These are phyloP conservation scores for Bombyx mori DNA, from an alignment of 1,140 invertebrate species.

Conservation along the genomic window DNA sequence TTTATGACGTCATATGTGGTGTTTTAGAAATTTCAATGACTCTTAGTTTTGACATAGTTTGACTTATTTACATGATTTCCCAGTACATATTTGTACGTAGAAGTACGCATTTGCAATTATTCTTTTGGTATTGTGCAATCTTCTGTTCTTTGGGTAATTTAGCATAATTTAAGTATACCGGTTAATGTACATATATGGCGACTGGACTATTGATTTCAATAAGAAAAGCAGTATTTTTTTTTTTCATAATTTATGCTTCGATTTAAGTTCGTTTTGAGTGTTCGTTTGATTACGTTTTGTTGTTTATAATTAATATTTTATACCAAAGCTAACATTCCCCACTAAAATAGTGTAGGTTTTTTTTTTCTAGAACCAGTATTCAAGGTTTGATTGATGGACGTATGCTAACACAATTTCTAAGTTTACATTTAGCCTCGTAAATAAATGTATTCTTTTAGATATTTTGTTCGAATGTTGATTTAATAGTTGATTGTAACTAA, in stretches of 20 bases:
- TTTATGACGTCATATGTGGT: too few relatives aligned
- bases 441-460: slow-evolving; percentile 63
- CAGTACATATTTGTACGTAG: too few relatives aligned
- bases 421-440: slow-evolving; percentile 59
- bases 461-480: slow-evolving; percentile 61
- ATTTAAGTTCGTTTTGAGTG: slow-evolving; percentile 57
- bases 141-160: not conserved
- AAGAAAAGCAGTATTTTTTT: slow-evolving; percentile 63
- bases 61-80: too few relatives aligned
- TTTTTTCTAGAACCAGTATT: slow-evolving; percentile 57
- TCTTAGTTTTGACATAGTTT: too few relatives aligned
- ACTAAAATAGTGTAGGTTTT: slow-evolving; percentile 62
- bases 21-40: too few relatives aligned
- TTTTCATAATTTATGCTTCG: slow-evolving; percentile 65
- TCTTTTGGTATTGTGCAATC: slow-evolving; percentile 26
- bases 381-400: slow-evolving; percentile 35
- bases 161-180: slow-evolving; percentile 32
- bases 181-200: slow-evolving; percentile 60
- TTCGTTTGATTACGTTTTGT: slow-evolving; percentile 65
- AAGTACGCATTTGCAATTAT: too few relatives aligned
- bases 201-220: slow-evolving; percentile 45
- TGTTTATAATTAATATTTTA: slow-evolving; percentile 70
- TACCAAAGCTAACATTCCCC: slow-evolving; percentile 71
- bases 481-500: slow-evolving; percentile 49
- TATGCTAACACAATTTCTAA: slow-evolving; percentile 51